phyloP scores from a whole-genome alignment of 2,113 vertebrate genomes.

The Colinus virginianus region DNA sequence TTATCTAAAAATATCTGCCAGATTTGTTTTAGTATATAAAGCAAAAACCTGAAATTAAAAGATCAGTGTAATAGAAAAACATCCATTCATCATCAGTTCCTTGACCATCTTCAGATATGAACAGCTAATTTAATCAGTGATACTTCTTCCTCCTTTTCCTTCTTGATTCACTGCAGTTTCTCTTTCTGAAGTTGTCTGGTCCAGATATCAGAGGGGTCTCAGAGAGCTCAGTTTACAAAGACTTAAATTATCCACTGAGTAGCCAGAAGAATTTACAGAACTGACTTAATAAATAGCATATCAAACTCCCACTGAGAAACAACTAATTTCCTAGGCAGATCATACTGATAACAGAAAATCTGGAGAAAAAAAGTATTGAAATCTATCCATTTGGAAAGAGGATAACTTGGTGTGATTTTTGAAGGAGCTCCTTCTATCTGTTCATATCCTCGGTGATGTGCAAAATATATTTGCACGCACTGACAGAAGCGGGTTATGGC shows the following conservation, averaged over 20 bases:
- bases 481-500: not conserved
- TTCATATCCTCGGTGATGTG: not conserved
- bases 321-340: not conserved
- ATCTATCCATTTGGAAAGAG: not conserved
- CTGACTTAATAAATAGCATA: not conserved
- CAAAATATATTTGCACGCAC: not conserved
- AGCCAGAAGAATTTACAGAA: not conserved
- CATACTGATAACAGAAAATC: not conserved
- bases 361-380: rapidly evolving
- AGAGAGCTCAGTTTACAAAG: not conserved
- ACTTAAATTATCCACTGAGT: not conserved
- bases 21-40: not conserved
- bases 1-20: not conserved
- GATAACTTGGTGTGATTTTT: not conserved
- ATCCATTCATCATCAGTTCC: not conserved
- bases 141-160: not conserved
- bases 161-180: not conserved
- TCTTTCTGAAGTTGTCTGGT: not conserved
- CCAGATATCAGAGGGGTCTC: not conserved
- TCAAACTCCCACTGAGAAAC: not conserved
- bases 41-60: not conserved
- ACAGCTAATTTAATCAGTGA: not conserved
- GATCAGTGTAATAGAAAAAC: not conserved
- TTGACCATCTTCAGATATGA: not conserved
- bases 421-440: not conserved